Evolutionary conservation across 1,140 invertebrate genomes (phyloP).

Genomic region (Aphaenogaster ashmeadi): DNA sequence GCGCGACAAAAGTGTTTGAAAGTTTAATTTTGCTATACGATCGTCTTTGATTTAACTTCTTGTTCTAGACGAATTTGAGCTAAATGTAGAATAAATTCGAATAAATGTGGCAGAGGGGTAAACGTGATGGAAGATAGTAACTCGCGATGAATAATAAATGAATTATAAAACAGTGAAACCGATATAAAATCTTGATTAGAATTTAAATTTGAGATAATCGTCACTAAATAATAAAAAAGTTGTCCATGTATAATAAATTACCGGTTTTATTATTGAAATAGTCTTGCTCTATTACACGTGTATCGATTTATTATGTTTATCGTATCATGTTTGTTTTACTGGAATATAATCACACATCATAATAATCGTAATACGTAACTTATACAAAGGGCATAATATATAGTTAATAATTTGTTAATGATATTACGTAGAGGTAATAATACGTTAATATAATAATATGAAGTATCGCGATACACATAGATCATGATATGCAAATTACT

Average conservation of each 20-base stretch:
- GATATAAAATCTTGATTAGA: neutral
- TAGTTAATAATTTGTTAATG: constrained; percentile 35
- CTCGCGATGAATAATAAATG: constrained; percentile 19
- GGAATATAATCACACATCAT: neutral
- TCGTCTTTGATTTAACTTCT: neutral
- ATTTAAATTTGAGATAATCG: neutral
- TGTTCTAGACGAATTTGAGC: neutral
- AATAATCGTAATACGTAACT: neutral
- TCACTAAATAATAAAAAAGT: neutral
- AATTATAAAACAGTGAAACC: neutral
- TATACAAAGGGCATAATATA: constrained; percentile 24
- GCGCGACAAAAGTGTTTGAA: neutral
- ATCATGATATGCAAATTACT: neutral
- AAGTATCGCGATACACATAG: neutral
- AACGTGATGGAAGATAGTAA: constrained; percentile 3
- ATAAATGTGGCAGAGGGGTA: neutral
- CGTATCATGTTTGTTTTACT: neutral
- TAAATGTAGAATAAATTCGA: neutral
- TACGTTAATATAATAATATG: neutral
- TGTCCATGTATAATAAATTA: neutral
- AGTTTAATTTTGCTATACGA: neutral
- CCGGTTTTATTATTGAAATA: neutral
- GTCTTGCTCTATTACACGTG: neutral
- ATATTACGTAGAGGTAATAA: neutral
- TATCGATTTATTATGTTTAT: constrained; percentile 26